A percentile compares a stretch with the other conserved stretches of the same genome.
Conservation (phyloP, 1,140 invertebrate genomes). For the Drosophila punjabiensis region DNA sequence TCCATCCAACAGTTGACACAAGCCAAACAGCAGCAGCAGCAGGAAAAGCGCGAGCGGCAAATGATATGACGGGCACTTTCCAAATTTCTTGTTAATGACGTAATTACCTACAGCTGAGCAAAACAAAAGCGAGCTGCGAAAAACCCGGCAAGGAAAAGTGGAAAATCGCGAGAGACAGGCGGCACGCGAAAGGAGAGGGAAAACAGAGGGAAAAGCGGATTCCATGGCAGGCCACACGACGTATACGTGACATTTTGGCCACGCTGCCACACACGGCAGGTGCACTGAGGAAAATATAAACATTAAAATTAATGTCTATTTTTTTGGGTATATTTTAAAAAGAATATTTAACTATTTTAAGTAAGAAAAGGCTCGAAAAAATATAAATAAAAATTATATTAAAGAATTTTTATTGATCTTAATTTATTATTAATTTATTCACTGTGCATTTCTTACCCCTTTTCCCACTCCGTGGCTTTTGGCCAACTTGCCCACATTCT, state of each 20-base stretch:
- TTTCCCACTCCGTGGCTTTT: conserved; percentile 17
- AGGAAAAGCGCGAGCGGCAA: conserved; percentile 26
- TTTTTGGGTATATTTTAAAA: too few species aligned
- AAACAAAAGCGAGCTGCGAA: conserved; percentile 29
- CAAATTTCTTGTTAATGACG: conserved; percentile 79
- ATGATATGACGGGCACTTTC: conserved; percentile 65
- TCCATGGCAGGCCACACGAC: conserved; percentile 73
- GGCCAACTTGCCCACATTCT: conserved; percentile 42
- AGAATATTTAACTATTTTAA: not conserved
- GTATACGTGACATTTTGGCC: conserved; percentile 81
- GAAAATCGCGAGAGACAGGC: conserved; percentile 36
- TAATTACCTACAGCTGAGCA: conserved; percentile 59
- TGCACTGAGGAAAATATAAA: conserved; percentile 1
- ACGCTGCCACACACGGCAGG: conserved; percentile 51
- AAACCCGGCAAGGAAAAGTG: conserved; percentile 8
- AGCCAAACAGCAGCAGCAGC: conserved; percentile 21
- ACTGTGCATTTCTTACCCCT: not conserved
- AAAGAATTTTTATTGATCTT: too few species aligned
- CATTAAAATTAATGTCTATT: not conserved
- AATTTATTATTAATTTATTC: not conserved
- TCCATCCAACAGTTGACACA: conserved; percentile 35
- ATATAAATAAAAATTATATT: too few species aligned
- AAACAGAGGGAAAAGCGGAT: conserved; percentile 8
- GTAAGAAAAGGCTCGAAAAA: not conserved
- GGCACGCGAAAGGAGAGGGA: conserved; percentile 20